These are phyloP conservation scores for Maniola hyperantus DNA, from an alignment of 2,888 invertebrate genomes.

Conservation along the genomic window DNA sequence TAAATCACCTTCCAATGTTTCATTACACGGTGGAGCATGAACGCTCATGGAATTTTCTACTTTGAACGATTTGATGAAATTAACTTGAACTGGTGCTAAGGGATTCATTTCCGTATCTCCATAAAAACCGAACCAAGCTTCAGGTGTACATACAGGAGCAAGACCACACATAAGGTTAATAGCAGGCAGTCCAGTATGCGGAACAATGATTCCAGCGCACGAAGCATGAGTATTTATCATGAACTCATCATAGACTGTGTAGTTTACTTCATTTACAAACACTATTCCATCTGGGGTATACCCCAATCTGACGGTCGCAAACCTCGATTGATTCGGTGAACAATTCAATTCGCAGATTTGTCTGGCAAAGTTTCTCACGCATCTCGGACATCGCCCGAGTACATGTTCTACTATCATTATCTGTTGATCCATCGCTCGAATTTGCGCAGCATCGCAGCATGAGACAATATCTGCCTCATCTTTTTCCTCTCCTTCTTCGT, in stretches of 20 bases:
- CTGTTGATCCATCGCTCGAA: conserved; percentile 75
- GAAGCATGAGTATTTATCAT: conserved; percentile 87
- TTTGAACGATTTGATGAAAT: conserved; percentile 74
- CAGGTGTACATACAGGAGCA: conserved; percentile 84
- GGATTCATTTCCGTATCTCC: conserved; percentile 79
- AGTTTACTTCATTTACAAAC: conserved; percentile 77
- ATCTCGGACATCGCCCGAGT: conserved; percentile 91
- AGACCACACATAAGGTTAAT: conserved; percentile 90
- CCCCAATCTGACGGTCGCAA: conserved; percentile 53
- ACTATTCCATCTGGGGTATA: conserved; percentile 43
- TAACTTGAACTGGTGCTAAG: conserved; percentile 85
- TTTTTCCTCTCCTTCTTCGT: conserved; percentile 61
- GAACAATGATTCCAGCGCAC: conserved; percentile 89
- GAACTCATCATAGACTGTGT: conserved; percentile 82
- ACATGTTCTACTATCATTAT: conserved; percentile 85
- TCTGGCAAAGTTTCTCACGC: conserved; percentile 88
- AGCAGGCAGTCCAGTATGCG: conserved; percentile 88
- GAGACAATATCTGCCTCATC: conserved; percentile 66
- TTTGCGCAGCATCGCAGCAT: conserved; percentile 84
- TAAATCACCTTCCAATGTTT: conserved; percentile 78
- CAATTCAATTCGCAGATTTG: conserved; percentile 93
- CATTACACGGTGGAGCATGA: conserved; percentile 80
- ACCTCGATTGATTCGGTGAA: conserved; percentile 85
- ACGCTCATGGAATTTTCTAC: conserved; percentile 69
- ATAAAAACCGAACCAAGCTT: conserved; percentile 85